Evolutionary conservation across 2,113 vertebrate species (phyloP).

Genomic region (Oenanthe oenanthe): DNA sequence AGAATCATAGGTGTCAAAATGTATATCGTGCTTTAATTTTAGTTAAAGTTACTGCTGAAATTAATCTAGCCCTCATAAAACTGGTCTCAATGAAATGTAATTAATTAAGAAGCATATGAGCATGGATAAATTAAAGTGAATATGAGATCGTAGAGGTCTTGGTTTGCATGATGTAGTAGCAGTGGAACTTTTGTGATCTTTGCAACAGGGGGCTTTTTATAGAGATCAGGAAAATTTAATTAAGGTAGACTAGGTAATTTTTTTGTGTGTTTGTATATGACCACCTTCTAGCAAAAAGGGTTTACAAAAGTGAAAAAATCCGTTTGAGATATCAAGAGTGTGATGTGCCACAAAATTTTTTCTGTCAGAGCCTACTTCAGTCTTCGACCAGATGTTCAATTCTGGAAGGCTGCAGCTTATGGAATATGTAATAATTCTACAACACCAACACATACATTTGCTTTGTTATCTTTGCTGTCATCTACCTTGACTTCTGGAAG

Average conservation of each 20-base stretch:
- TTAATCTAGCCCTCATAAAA: not conserved
- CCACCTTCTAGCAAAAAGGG: not conserved
- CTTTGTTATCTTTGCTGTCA: not conserved
- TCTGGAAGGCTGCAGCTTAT: not conserved
- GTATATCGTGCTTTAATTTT: not conserved
- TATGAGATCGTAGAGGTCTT: not conserved
- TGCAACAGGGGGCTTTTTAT: not conserved
- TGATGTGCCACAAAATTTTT: not conserved
- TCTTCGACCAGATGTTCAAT: not conserved
- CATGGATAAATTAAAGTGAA: not conserved
- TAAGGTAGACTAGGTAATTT: not conserved
- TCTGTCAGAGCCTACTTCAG: not conserved
- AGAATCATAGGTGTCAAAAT: not conserved
- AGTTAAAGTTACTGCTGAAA: not conserved
- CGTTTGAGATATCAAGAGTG: not conserved
- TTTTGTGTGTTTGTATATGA: not conserved
- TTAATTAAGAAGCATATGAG: not conserved
- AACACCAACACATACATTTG: not conserved
- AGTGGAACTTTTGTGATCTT: not conserved
- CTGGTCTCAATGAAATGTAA: not conserved
- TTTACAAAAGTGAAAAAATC: not conserved
- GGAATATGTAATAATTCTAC: not conserved
- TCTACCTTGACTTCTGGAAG: not conserved
- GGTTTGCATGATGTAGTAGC: not conserved
- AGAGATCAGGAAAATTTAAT: not conserved